Percentiles rank a stretch among this genome's conserved stretches.
Conservation (phyloP, 2,113 vertebrate species). For the Peromyscus leucopus region DNA sequence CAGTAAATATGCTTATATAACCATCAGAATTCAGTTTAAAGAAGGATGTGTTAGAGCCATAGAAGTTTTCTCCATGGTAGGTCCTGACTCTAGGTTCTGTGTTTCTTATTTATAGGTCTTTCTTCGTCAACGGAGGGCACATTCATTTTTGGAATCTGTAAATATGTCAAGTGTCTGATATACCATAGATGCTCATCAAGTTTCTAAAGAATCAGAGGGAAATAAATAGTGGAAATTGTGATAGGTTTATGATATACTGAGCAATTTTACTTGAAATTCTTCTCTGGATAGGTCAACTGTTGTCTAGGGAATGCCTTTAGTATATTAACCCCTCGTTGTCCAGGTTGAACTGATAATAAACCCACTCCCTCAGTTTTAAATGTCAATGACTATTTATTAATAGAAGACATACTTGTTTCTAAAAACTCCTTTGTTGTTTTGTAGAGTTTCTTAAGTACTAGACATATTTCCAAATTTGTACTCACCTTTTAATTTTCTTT, state of each 20-base stretch:
- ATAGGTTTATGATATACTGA: neutral
- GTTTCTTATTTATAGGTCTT: neutral
- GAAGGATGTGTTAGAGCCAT: neutral
- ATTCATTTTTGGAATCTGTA: neutral
- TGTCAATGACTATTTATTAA: neutral
- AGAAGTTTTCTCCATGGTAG: neutral
- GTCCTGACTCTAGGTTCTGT: neutral
- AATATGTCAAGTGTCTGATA: neutral
- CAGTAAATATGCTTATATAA: neutral
- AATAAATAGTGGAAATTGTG: neutral
- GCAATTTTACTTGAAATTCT: constrained; percentile 16
- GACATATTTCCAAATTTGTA: neutral
- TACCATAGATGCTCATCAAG: neutral
- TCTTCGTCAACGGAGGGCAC: neutral
- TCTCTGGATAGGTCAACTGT: neutral
- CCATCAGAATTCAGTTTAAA: neutral
- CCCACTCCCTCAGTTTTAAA: neutral
- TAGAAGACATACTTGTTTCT: neutral
- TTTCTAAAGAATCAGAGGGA: neutral
- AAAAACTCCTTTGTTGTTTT: constrained; percentile 11
- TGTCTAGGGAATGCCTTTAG: neutral
- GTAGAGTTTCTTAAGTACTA: neutral
- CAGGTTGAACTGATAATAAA: neutral
- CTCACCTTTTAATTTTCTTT: constrained; percentile 24
- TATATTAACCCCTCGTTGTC: neutral